Conservation (phyloP, 92 coral and sea anemone genomes). For the Porites cylindrica region DNA sequence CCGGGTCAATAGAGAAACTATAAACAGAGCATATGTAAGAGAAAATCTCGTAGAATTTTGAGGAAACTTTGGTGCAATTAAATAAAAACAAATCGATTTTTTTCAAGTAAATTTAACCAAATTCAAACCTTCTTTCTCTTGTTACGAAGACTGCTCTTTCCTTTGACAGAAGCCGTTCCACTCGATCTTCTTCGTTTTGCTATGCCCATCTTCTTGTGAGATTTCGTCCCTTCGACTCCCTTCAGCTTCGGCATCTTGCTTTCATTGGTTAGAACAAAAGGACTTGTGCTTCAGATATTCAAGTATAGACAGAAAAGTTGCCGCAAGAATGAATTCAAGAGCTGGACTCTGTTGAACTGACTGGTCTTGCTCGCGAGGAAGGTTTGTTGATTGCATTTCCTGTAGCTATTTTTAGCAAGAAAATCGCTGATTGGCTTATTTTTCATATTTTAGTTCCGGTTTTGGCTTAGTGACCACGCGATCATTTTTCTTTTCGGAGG, state of each 20-base stretch:
- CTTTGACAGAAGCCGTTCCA: constrained; percentile 46
- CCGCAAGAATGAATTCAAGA: background rate
- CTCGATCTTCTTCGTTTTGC: constrained; percentile 58
- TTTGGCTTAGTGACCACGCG: constrained; percentile 74
- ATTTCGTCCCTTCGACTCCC: constrained; percentile 73
- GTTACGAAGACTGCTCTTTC: constrained; percentile 50
- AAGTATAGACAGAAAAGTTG: background rate
- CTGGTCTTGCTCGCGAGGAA: constrained; percentile 1
- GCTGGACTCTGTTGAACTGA: background rate
- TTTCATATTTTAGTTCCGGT: constrained; percentile 70
- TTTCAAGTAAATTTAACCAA: background rate
- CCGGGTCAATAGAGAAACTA: background rate
- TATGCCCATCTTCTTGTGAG: constrained; percentile 72
- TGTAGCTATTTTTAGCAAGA: constrained; percentile 76
- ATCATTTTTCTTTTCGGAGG: background rate
- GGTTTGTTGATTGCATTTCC: constrained; percentile 71
- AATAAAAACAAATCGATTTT: background rate
- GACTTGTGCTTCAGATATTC: background rate
- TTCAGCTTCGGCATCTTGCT: constrained; percentile 78
- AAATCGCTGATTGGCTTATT: constrained; percentile 73
- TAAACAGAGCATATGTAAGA: background rate
- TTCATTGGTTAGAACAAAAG: too few relatives aligned
- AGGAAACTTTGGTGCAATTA: background rate
- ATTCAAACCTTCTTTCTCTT: constrained; percentile 71
- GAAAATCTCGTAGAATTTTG: background rate